Evolutionary conservation across 2,797 vertebrate genomes (phyloP).

Genomic region (Paguma larvata): DNA sequence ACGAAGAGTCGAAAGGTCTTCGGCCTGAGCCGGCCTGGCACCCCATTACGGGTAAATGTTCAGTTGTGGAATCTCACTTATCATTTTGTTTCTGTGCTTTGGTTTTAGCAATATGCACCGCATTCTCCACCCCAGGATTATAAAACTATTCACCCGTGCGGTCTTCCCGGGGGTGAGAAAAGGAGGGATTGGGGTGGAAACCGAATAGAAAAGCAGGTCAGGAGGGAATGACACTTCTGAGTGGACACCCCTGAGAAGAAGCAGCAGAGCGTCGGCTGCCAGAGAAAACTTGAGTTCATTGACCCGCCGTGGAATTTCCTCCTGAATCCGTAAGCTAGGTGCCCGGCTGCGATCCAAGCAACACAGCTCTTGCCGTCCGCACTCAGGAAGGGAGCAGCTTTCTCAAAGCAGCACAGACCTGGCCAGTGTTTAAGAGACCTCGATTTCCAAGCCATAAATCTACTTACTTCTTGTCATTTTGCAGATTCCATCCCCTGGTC

Average conservation of each 20-base stretch:
- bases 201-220: neutral
- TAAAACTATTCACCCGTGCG: neutral
- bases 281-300: neutral
- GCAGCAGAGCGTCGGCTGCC: neutral
- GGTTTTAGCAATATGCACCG: neutral
- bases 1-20: neutral
- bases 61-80: too few species aligned
- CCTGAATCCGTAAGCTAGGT: neutral
- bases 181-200: neutral
- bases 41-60: neutral
- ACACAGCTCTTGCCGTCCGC: rapidly evolving
- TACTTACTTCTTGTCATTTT: neutral
- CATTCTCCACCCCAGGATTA: neutral
- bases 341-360: neutral
- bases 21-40: neutral
- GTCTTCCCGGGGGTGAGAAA: neutral
- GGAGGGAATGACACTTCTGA: neutral
- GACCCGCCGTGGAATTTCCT: neutral
- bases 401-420: neutral
- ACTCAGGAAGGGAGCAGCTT: neutral
- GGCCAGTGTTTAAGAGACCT: neutral
- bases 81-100: neutral
- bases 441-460: neutral
- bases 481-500: neutral
- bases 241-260: neutral